Base-by-base conservation (phyloP, 2,888 invertebrate genomes). In the Hofmannophila pseudospretella region DNA sequence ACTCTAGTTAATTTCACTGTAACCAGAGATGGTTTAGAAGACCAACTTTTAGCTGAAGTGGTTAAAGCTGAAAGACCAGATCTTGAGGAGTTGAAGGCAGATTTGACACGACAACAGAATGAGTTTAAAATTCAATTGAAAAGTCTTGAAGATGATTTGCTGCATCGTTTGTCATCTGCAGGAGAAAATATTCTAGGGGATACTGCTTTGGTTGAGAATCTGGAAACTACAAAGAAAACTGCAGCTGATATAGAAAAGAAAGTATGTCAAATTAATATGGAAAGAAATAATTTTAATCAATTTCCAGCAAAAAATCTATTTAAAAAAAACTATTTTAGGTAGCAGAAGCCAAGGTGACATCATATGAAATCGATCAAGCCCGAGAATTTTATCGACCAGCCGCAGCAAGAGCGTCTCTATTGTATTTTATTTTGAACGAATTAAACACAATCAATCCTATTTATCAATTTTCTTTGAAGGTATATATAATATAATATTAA, bases 1-100 rank as follows among this genome's bases (percentile, higher is more conserved):
- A 98, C 98, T 1, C 88, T 98, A 41, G 97, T 98, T 47, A 98
- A 98, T 82, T 98, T 98, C 65, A 98, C 98, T 7, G 98, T 98
- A 4, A 98, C 98, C 4, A 90, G 96, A 60, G 98, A 98, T 67
- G 98, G 98, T 5, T 84, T 98, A 31, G 98, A 98, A 86, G 98
- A 98, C 76, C 98, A 98, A 76, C 88, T 98, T 10, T 84, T 98
- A 39, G 98, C 97, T 9, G 97, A 97, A 89, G 98, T 98, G 8
- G 98, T 98, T 0, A 97, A 97, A 85, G 97, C 96, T 5, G 98
- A 98, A 79, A 90, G 98, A 56, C 98, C 98, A 0, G 98, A 98
- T 84, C 87, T 98, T 30, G 98, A 98, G 78, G 96, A 97, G 44
- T 82, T 97, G 4, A 98, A 98, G 78, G 96, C 97, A 1, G 96